These are phyloP conservation scores for Circaetus gallicus DNA, from an alignment of 2,113 vertebrate genomes.

Conservation along the genomic window DNA sequence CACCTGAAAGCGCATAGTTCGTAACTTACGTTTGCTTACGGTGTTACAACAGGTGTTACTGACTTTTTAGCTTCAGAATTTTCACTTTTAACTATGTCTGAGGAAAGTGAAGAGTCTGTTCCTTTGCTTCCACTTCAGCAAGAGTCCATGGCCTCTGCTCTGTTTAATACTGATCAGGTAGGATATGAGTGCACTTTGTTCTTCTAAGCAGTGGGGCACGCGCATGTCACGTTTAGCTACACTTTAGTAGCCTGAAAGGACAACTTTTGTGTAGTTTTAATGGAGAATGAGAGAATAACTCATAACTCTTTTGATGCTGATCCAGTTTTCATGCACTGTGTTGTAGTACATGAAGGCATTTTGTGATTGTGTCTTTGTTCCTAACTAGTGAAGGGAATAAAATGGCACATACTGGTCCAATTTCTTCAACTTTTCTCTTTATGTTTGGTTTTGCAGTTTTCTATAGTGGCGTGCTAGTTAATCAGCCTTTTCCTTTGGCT, in stretches of 20 bases:
- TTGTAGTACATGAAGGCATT: neutral
- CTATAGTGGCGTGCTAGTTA: neutral
- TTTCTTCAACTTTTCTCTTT: neutral
- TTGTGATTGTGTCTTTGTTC: neutral
- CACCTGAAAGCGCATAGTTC: conserved; percentile 36
- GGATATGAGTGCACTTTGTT: conserved; percentile 53
- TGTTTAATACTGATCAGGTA: conserved; percentile 56
- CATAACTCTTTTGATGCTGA: neutral
- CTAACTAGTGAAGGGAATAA: neutral
- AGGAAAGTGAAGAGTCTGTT: conserved; percentile 63
- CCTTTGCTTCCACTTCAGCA: conserved; percentile 67
- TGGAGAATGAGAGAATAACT: neutral
- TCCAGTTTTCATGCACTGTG: neutral
- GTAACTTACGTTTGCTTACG: conserved; percentile 45
- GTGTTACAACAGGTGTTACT: conserved; percentile 61
- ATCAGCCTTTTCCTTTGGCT: neutral
- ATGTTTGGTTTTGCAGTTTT: neutral
- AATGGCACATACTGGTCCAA: neutral
- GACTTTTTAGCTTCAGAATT: conserved; percentile 57
- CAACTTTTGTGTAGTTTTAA: neutral
- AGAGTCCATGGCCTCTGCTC: conserved; percentile 53
- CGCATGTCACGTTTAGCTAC: neutral
- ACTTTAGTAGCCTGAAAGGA: neutral
- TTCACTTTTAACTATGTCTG: conserved; percentile 63
- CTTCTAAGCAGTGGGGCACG: conserved; percentile 32